phyloP scores from a whole-genome alignment of 1,140 invertebrate species.

The Drosophila repletoides region DNA sequence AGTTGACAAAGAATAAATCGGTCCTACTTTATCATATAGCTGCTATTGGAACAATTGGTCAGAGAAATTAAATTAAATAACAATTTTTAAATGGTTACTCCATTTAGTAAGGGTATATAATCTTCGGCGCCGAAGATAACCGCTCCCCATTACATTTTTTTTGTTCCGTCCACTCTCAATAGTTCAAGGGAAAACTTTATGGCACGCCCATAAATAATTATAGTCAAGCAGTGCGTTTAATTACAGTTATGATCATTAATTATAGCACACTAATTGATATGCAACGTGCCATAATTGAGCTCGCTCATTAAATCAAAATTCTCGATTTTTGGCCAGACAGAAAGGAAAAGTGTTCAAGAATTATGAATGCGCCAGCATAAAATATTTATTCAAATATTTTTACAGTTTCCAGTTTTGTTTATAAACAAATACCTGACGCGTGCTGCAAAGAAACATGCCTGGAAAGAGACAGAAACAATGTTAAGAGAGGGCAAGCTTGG shows the following conservation, averaged over 20 bases:
- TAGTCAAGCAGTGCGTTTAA: slow-evolving; percentile 22
- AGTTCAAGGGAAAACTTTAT: slow-evolving; percentile 40
- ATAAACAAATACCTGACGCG: slow-evolving; percentile 66
- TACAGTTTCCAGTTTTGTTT: slow-evolving; percentile 65
- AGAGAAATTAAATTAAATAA: too few species aligned
- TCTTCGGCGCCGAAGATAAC: too few species aligned
- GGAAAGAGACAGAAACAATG: slow-evolving; percentile 4
- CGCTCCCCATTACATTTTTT: too few species aligned
- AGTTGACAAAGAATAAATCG: too few species aligned
- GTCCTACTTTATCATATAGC: too few species aligned
- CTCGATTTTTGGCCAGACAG: background rate
- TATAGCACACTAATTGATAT: slow-evolving; percentile 44
- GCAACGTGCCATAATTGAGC: slow-evolving; percentile 32
- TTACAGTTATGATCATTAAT: slow-evolving; percentile 52
- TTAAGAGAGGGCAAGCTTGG: slow-evolving; percentile 11
- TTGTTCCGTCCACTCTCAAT: too few species aligned
- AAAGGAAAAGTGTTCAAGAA: slow-evolving; percentile 60
- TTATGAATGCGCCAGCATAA: slow-evolving; percentile 32
- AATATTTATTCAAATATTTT: slow-evolving; percentile 51
- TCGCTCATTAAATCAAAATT: slow-evolving; percentile 15
- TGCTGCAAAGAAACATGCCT: slow-evolving; percentile 31
- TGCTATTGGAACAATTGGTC: too few species aligned
- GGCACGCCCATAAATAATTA: slow-evolving; percentile 1
- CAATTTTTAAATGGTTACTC: too few species aligned
- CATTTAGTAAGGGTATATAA: too few species aligned